These are phyloP conservation scores for Neoniphon sammara DNA, from an alignment of 2,797 vertebrate genomes.

Conservation along the genomic window DNA sequence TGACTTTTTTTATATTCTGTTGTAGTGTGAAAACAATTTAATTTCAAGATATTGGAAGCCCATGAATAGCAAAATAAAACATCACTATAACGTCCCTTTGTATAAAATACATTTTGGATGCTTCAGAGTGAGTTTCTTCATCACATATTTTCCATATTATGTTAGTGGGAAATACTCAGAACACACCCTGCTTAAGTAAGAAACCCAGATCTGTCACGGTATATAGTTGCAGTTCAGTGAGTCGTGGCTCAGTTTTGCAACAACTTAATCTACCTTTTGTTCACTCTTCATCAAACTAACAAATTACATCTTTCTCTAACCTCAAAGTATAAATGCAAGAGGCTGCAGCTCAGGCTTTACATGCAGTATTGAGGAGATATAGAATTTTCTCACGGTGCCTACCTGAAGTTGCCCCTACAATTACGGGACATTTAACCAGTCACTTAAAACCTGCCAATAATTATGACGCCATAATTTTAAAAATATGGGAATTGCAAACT, in stretches of 20 bases:
- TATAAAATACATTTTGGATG: not conserved
- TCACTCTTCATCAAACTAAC: not conserved
- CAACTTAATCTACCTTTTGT: not conserved
- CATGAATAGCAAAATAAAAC: too few species aligned
- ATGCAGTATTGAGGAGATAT: not conserved
- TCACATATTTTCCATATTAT: not conserved
- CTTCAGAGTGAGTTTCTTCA: not conserved
- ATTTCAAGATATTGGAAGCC: too few species aligned
- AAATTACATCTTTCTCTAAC: too few species aligned
- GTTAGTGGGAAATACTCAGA: conserved; percentile 8
- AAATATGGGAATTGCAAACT: not conserved
- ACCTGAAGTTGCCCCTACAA: not conserved
- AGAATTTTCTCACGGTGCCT: not conserved
- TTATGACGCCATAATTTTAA: not conserved
- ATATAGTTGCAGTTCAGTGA: not conserved
- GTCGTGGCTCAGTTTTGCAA: not conserved
- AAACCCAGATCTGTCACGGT: not conserved
- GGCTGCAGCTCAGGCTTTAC: not conserved
- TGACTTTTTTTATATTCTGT: too few species aligned
- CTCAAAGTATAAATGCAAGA: not conserved
- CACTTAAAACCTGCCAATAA: not conserved
- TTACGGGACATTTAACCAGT: not conserved
- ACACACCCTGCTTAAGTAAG: not conserved
- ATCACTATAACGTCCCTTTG: not conserved
- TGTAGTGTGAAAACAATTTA: too few species aligned